These are phyloP conservation scores for Perca fluviatilis DNA, from an alignment of 2,113 vertebrate species.

Conservation along the genomic window DNA sequence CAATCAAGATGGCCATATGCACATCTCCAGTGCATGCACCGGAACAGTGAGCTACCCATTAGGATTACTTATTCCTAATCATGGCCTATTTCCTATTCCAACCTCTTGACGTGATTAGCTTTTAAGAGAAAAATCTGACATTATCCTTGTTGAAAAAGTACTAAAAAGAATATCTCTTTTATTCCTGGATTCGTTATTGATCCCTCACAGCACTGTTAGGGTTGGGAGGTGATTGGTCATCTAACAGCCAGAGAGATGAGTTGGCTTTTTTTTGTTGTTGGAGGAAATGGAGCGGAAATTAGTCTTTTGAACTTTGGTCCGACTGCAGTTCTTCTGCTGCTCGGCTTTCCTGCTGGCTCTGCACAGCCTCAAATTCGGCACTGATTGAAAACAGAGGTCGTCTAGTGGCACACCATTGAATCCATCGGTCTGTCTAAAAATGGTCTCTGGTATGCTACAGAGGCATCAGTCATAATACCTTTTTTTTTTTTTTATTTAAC, in stretches of 20 bases:
- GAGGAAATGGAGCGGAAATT: slow-evolving; percentile 67
- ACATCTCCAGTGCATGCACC: background rate
- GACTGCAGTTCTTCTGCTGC: slow-evolving; percentile 17
- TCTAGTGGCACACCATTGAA: background rate
- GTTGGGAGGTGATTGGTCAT: slow-evolving; percentile 47
- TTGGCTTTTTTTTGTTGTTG: slow-evolving; percentile 46
- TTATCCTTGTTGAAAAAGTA: background rate
- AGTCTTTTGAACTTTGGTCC: slow-evolving; percentile 56
- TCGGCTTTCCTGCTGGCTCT: slow-evolving; percentile 17
- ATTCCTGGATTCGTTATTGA: slow-evolving; percentile 49
- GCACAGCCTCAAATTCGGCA: background rate
- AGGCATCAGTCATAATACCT: too few relatives aligned
- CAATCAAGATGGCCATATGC: slow-evolving; percentile 11
- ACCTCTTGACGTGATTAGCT: background rate
- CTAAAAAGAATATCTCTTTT: background rate
- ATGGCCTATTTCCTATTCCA: slow-evolving; percentile 19
- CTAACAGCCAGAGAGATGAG: slow-evolving; percentile 44
- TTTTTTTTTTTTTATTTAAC: background rate
- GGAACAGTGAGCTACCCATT: slow-evolving; percentile 34
- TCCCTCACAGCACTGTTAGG: slow-evolving; percentile 42
- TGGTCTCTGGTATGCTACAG: background rate
- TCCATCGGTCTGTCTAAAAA: slow-evolving; percentile 6
- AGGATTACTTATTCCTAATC: slow-evolving; percentile 36
- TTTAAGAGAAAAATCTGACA: background rate
- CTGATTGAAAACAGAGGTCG: slow-evolving; percentile 29